A percentile compares a stretch with the other conserved stretches of the same genome.
phyloP scores from a whole-genome alignment of 2,113 vertebrate species.

The Nannospalax galili region DNA sequence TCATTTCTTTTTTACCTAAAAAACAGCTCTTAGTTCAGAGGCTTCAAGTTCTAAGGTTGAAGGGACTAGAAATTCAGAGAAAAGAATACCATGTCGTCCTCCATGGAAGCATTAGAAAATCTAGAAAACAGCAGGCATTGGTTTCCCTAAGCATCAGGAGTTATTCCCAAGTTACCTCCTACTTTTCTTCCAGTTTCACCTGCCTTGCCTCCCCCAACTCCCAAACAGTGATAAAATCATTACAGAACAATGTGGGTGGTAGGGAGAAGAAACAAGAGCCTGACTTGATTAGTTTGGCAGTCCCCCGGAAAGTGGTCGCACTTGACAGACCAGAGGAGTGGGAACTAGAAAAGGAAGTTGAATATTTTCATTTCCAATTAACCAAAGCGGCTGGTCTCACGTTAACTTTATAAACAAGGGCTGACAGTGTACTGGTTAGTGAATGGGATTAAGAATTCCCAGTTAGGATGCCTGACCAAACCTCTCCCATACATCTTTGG shows the following conservation, averaged over 20 bases:
- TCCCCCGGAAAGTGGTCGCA: conserved; percentile 26
- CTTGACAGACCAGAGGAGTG: not conserved
- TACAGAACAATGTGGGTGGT: not conserved
- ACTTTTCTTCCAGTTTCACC: conserved; percentile 20
- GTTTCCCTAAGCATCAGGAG: not conserved
- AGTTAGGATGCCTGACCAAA: conserved; percentile 31
- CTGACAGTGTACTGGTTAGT: not conserved
- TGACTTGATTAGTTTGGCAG: not conserved
- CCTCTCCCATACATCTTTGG: not conserved
- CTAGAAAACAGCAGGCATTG: not conserved
- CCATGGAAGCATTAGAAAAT: not conserved
- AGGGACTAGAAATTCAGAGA: not conserved
- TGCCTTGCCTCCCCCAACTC: not conserved
- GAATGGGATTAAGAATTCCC: not conserved
- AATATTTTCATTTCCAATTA: not conserved
- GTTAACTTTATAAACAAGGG: conserved; percentile 29
- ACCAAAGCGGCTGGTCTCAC: not conserved
- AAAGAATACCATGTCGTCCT: not conserved
- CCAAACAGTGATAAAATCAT: not conserved
- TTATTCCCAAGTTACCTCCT: not conserved
- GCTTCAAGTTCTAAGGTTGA: not conserved
- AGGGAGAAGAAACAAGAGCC: not conserved
- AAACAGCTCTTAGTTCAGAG: not conserved
- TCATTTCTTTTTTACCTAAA: conserved; percentile 15
- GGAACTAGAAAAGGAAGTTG: conserved; percentile 17